A percentile compares a stretch with the other conserved stretches of the same genome.
Conservation (phyloP, 53 echinoderm and acorn worm species). For the Holothuria leucospilota region DNA sequence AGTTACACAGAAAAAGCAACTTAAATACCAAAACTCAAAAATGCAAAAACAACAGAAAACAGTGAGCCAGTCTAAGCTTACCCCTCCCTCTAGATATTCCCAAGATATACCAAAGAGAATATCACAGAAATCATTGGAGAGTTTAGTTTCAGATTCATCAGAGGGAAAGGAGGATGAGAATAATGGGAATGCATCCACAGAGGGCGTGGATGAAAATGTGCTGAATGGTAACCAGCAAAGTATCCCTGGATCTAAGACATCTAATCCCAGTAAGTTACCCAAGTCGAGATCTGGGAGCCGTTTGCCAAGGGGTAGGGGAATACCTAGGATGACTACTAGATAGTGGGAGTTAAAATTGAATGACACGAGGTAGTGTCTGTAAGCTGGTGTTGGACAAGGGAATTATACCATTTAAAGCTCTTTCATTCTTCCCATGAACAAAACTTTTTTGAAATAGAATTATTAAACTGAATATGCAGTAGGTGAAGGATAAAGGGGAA, state of each 20-base stretch:
- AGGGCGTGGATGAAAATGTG: neutral
- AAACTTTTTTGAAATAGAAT: too few species aligned
- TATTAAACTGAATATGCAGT: too few species aligned
- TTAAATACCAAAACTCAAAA: neutral
- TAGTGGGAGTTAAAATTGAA: neutral
- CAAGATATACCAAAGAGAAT: neutral
- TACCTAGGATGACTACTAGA: slow-evolving; percentile 28
- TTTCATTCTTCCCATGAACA: too few species aligned
- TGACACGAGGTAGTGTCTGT: neutral
- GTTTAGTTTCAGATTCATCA: slow-evolving; percentile 10
- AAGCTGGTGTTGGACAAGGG: too few species aligned
- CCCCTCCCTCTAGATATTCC: neutral
- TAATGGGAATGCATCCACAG: slow-evolving; percentile 6
- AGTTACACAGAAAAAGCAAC: too few species aligned
- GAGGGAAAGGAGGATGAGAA: slow-evolving; percentile 14
- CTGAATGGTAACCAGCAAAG: neutral
- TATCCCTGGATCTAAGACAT: neutral
- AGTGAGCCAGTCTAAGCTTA: slow-evolving; percentile 18
- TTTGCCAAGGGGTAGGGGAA: slow-evolving; percentile 30
- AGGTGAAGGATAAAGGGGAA: too few species aligned
- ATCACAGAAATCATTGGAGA: neutral
- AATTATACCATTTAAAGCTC: too few species aligned
- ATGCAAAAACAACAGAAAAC: neutral
- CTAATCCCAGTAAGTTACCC: neutral
- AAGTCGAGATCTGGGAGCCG: neutral